Conservation (phyloP, 2,888 invertebrate species). For the Lissonota sp. region DNA sequence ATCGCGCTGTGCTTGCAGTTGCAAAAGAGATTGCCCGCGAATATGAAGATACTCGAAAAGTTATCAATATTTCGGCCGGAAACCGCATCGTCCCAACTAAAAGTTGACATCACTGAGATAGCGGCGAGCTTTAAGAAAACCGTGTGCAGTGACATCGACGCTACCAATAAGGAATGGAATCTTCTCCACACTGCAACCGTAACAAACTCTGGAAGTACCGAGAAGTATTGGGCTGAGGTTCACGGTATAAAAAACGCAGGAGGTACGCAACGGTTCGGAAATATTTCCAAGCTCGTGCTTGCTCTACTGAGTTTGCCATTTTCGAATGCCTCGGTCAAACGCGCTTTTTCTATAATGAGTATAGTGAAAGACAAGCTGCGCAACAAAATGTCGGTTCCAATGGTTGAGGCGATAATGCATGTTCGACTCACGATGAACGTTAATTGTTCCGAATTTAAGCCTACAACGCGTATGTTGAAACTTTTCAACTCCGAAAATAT, state of each 20-base stretch:
- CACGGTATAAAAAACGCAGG: conserved; percentile 28
- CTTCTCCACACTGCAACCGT: background rate
- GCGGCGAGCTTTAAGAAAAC: too few relatives aligned
- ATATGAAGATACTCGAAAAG: conserved; percentile 67
- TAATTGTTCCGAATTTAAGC: too few relatives aligned
- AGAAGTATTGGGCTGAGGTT: conserved; percentile 49
- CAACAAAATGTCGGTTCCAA: too few relatives aligned
- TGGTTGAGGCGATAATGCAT: too few relatives aligned
- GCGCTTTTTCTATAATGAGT: too few relatives aligned
- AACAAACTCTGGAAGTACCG: conserved; percentile 14
- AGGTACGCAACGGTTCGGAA: conserved; percentile 42
- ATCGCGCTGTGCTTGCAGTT: conserved; percentile 62
- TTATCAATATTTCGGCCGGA: conserved; percentile 59
- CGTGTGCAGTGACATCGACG: conserved; percentile 30
- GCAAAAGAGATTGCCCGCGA: conserved; percentile 68
- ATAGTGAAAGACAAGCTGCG: too few relatives aligned
- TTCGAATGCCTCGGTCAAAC: conserved; percentile 63
- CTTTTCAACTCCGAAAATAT: too few relatives aligned
- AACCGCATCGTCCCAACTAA: conserved; percentile 10
- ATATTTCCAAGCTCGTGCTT: conserved; percentile 52
- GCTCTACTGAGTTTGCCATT: conserved; percentile 53
- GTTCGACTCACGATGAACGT: too few relatives aligned
- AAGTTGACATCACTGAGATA: background rate
- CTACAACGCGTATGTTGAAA: too few relatives aligned
- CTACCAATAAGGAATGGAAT: conserved; percentile 33